phyloP scores from a whole-genome alignment of 2,113 vertebrate species.

The Serinus canaria region DNA sequence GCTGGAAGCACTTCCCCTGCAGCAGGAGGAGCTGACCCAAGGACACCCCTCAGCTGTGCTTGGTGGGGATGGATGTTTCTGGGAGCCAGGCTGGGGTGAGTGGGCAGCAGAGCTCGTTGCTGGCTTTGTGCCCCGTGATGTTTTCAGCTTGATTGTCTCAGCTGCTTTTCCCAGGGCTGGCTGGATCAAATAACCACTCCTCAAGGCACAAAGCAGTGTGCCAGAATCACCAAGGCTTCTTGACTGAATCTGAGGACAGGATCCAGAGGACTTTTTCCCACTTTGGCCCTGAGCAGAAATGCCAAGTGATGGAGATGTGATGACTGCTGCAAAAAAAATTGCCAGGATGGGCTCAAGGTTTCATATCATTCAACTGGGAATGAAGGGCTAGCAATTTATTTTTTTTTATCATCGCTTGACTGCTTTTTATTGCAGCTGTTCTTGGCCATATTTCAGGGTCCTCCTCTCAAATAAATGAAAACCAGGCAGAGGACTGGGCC shows the following conservation, averaged over 20 bases:
- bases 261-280: background rate
- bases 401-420: background rate
- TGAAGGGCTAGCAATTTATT: background rate
- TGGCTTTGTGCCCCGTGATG: background rate
- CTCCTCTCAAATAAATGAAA: background rate
- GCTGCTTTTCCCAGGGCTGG: background rate
- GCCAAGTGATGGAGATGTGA: background rate
- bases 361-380: background rate
- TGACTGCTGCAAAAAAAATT: background rate
- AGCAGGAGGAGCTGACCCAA: accelerated
- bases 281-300: background rate
- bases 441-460: background rate
- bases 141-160: background rate
- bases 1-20: accelerated
- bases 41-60: accelerated
- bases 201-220: background rate
- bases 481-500: background rate
- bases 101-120: accelerated
- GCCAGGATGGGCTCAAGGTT: background rate
- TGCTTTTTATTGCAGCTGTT: background rate
- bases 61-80: background rate
- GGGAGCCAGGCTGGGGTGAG: accelerated
- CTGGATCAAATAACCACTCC: background rate
- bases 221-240: background rate
- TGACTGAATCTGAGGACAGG: background rate